phyloP scores from a whole-genome alignment of 2,888 invertebrate genomes.

The Mythimna albipuncta region DNA sequence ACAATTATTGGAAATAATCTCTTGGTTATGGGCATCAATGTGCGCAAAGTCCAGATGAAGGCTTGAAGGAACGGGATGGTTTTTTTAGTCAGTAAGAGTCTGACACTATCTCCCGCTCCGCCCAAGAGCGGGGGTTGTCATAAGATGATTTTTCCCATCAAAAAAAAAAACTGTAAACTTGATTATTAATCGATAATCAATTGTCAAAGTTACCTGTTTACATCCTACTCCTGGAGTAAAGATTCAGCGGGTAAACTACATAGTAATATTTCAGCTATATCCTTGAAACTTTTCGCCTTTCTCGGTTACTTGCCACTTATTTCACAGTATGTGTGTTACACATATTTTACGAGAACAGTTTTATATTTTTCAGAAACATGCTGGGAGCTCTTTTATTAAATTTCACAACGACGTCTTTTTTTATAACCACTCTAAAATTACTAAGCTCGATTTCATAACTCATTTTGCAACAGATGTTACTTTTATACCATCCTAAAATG shows the following conservation, averaged over 20 bases:
- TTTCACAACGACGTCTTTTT: not conserved
- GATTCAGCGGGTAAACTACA: conserved; percentile 40
- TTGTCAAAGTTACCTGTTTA: conserved; percentile 3
- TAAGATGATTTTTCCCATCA: no score
- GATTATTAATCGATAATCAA: not conserved
- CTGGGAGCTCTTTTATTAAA: not conserved
- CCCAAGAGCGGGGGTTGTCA: no score
- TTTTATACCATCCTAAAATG: conserved; percentile 2
- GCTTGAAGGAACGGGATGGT: no score
- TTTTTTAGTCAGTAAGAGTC: no score
- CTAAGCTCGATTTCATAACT: conserved; percentile 27
- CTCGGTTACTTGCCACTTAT: conserved; percentile 22
- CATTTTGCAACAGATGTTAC: conserved; percentile 7
- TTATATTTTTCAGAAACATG: not conserved
- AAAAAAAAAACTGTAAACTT: not conserved
- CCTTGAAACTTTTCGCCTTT: conserved; percentile 39
- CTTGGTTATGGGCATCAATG: not conserved
- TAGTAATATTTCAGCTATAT: conserved; percentile 29
- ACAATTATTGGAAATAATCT: not conserved
- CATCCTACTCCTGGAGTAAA: not conserved
- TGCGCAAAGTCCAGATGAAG: not conserved
- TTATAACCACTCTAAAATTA: conserved; percentile 1
- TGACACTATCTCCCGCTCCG: no score
- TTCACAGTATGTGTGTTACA: conserved; percentile 11
- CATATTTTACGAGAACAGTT: conserved; percentile 2